Evolutionary conservation across 2,888 invertebrate species (phyloP), one percentile per base, ranked within the genome.

Genomic region (Lamproptera curius): DNA sequence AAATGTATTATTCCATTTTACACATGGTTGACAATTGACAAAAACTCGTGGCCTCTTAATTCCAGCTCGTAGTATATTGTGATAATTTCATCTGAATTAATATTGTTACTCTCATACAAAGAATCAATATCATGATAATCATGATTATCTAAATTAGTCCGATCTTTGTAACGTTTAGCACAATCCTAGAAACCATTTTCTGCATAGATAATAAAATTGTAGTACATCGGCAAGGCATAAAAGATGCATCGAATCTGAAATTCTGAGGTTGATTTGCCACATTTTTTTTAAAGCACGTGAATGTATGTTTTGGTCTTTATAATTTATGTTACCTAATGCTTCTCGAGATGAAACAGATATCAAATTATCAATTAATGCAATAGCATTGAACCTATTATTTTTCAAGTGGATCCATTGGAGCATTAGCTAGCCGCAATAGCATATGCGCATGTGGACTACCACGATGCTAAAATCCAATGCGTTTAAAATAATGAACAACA

Each of bases 1-100:
- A 50, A 76, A 77, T 17, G 65, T 38, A 52, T 76, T 77, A 35
- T 67, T 58, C 69, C 70, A 76, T 61, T 68, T 74, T 67, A 78
- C 70, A 15, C 28, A 10, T 5, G 28, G 65, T 44, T 46, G 60
- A 10, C 60, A 48, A 61, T 28, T 28, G 2, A 28, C 31, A 6
- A 31, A 31, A 31, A 11, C 61, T 63, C 55, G 49, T 56, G 43
- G 33, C 40, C 31, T 1, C 3, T 3, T 3, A 11, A 31, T 31
- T 31, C 31, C 31, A 11, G 31, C 31, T 2, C 46, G 49, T 11
- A 55, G 51, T 15, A 56, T 56, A 13, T 55, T 46, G n/a, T 6
- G 1, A 44, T 67, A 68, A 33, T 64, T 4, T 60, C 53, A 57
- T 65, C 62, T 13, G 65, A 65, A 50, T 1, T 2, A 38, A 65